Evolutionary conservation across 2,113 vertebrate genomes (phyloP).

Genomic region (Coregonus clupeaformis): DNA sequence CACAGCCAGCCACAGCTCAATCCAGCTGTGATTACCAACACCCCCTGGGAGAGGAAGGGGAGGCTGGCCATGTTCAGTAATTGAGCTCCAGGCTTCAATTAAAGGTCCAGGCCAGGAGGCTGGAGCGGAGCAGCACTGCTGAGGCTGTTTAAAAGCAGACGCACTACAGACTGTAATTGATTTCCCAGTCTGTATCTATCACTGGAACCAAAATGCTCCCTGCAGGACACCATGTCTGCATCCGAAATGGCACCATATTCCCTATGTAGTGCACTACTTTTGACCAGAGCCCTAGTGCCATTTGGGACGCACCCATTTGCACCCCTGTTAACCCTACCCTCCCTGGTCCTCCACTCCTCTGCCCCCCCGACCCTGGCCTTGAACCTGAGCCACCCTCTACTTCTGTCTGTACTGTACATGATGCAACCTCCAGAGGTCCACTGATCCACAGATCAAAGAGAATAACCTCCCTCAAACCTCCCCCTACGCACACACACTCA

Average conservation of each 20-base stretch:
- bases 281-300: too few relatives aligned
- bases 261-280: too few relatives aligned
- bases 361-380: conserved; percentile 43
- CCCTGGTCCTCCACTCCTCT: background rate
- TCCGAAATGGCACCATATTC: too few relatives aligned
- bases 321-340: conserved; percentile 16
- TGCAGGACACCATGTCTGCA: conserved; percentile 1
- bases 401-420: conserved; percentile 41
- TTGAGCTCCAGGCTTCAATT: conserved; percentile 49
- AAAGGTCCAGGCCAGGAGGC: conserved; percentile 34
- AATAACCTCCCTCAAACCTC: conserved; percentile 56
- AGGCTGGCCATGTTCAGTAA: conserved; percentile 26
- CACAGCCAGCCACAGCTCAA: too few relatives aligned
- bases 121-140: conserved; percentile 19
- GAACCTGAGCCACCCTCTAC: conserved; percentile 29
- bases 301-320: too few relatives aligned
- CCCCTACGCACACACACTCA: conserved; percentile 29
- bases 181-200: conserved; percentile 38
- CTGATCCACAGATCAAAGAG: conserved; percentile 66
- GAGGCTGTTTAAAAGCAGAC: conserved; percentile 37
- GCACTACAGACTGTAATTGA: conserved; percentile 40
- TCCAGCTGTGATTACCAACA: conserved; percentile 12
- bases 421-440: conserved; percentile 62
- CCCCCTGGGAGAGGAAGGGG: conserved; percentile 26
- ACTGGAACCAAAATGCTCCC: conserved; percentile 26